Base-by-base conservation (phyloP, 2,888 invertebrate genomes). In the Masnerella sp. region DNA sequence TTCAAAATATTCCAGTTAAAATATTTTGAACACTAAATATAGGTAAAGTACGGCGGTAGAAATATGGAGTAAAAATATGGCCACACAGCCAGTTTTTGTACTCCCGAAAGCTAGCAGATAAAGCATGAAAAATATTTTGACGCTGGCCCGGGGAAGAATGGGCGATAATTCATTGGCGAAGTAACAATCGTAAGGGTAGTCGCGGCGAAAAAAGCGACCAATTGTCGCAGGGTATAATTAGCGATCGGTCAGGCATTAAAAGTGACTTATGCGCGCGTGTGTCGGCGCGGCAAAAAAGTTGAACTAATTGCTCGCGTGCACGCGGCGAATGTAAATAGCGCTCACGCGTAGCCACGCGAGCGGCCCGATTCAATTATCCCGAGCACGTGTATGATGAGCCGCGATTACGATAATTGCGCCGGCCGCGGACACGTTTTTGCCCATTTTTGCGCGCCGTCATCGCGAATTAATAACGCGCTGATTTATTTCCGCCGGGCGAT, bases 391-490 rank as follows among this genome's bases (percentile, higher is more conserved):
- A 59, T 36, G 71, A 71, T 65, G 64, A 64, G 49, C 42, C 22
- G 42, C 71, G 71, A 64, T 71, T 71, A 71, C 64, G 49, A 58
- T 64, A 71, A 71, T 70, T 62, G 32, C 47, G 28, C 56, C 14
- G 17, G 42, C 40, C 47, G 58, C 17, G 32, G 64, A 36, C 42
- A 43, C 49, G 34, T 45, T 51, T 70, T 62, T 38, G 28, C 12
- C 15, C 12, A 49, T 49, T 70, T 62, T 36, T 43, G 11, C 12
- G 8, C 58, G 9, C n/a, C 36, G 47, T 45, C 47, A 28, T 49
- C 20, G 20, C 47, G 17, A 43, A 58, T 58, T 58, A 58, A 58
- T 58, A 59, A 45, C 47, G n/a, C 22, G 9, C 34, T 18, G 40
- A 61, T 61, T 61, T 49, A 61, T 49, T 61, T 18, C 22, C 28